phyloP scores from a whole-genome alignment of 2,797 vertebrate genomes.

The Babyrousa celebensis region DNA sequence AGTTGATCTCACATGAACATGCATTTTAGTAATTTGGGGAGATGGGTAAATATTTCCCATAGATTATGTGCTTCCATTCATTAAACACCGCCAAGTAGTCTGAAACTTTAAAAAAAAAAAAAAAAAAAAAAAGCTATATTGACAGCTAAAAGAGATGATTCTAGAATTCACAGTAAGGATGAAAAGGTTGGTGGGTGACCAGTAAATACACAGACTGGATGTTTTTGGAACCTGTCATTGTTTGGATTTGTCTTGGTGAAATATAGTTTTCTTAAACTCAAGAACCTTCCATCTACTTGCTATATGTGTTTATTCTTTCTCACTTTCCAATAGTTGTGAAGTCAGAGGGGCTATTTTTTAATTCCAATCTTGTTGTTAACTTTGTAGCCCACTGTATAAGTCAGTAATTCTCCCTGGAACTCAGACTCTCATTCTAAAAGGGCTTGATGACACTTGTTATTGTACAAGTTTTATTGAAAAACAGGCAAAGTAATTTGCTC shows the following conservation, averaged over 20 bases:
- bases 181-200: neutral
- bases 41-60: slow-evolving; percentile 18
- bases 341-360: neutral
- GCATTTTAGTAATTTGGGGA: slow-evolving; percentile 42
- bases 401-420: neutral
- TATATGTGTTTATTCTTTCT: slow-evolving; percentile 34
- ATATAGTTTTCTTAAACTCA: slow-evolving; percentile 27
- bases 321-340: slow-evolving; percentile 35
- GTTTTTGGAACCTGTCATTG: neutral
- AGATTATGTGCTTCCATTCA: neutral
- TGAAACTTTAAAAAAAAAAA: slow-evolving; percentile 49
- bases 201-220: neutral
- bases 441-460: slow-evolving; percentile 3
- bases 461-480: slow-evolving; percentile 59
- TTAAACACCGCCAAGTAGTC: neutral
- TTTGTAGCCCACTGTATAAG: neutral
- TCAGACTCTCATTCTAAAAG: neutral
- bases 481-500: neutral
- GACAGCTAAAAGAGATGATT: slow-evolving; percentile 5
- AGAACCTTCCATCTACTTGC: neutral
- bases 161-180: neutral
- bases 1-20: slow-evolving; percentile 39
- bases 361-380: neutral
- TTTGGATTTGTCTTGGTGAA: slow-evolving; percentile 50
- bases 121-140: neutral